phyloP scores from a whole-genome alignment of 2,113 vertebrate genomes.

The Glaucomys volans region DNA sequence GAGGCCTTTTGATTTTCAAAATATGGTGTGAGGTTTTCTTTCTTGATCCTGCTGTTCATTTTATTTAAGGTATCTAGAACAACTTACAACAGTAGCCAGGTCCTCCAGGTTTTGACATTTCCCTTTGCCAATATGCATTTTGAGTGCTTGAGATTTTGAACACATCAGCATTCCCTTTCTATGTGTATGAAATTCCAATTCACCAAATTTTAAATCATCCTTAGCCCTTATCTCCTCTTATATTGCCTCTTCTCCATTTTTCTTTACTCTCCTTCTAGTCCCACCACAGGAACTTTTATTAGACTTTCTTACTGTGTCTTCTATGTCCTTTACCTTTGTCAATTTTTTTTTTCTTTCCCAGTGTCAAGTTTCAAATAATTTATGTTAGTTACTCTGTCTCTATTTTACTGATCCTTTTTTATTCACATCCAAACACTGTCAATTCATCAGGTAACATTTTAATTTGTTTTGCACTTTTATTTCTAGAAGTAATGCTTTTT shows the following conservation, averaged over 20 bases:
- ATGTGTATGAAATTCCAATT: not conserved
- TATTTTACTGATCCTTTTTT: not conserved
- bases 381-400: not conserved
- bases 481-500: not conserved
- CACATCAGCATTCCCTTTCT: no score
- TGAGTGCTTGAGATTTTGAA: not conserved
- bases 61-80: not conserved
- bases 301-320: not conserved
- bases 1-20: not conserved
- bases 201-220: not conserved
- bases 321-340: not conserved
- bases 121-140: no score
- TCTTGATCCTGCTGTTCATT: not conserved
- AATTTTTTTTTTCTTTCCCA: not conserved
- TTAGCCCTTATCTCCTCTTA: no score
- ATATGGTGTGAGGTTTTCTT: not conserved
- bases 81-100: not conserved
- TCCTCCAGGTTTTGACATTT: accelerated
- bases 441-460: not conserved
- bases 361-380: not conserved
- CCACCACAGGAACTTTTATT: not conserved
- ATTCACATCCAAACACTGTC: not conserved
- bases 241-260: not conserved
- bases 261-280: not conserved
- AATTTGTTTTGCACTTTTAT: not conserved